Conservation (phyloP, 2,113 vertebrate genomes). For the Orycteropus afer region DNA sequence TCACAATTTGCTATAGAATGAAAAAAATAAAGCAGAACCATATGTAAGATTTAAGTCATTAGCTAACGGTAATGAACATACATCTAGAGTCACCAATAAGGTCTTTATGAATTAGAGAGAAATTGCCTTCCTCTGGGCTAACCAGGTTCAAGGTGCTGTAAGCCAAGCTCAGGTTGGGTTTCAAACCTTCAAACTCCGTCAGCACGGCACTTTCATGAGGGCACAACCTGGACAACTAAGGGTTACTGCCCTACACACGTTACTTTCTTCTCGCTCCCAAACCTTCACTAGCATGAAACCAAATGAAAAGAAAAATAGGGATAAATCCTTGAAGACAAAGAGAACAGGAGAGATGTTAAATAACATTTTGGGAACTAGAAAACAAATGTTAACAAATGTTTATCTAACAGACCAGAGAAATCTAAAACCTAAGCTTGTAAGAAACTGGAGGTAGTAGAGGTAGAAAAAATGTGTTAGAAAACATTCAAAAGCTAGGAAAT, state of each 20-base stretch:
- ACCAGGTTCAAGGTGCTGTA: background rate
- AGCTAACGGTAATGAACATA: background rate
- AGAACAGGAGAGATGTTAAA: background rate
- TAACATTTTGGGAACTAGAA: background rate
- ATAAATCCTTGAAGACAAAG: background rate
- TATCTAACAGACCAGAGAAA: background rate
- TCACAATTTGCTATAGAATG: slow-evolving; percentile 26
- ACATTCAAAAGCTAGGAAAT: slow-evolving; percentile 1
- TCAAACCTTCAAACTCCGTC: background rate
- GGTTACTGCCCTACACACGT: background rate
- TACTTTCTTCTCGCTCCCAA: background rate
- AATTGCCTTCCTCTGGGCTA: background rate
- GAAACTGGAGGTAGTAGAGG: background rate
- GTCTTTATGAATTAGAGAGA: background rate
- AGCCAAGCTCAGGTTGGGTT: background rate
- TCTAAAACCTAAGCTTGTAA: background rate
- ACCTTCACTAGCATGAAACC: background rate
- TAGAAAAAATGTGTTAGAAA: background rate
- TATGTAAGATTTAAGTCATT: background rate
- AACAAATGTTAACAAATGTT: background rate
- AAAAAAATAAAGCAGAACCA: background rate
- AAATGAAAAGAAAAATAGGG: background rate
- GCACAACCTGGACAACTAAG: background rate
- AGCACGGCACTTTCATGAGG: background rate
- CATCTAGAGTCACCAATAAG: background rate